phyloP scores from a whole-genome alignment of 2,888 invertebrate genomes.

The Plemyria rubiginata region DNA sequence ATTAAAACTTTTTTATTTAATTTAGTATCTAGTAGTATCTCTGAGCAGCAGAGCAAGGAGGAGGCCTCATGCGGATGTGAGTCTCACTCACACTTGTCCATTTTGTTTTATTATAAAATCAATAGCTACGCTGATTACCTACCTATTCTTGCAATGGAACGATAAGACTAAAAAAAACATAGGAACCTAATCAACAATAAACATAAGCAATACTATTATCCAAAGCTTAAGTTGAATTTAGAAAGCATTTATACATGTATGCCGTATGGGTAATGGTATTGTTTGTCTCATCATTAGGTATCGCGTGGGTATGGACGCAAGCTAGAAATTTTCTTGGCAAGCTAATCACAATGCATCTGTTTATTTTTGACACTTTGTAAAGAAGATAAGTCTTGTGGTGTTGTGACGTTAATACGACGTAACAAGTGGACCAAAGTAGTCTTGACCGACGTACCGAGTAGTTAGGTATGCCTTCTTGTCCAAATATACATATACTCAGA shows the following conservation, averaged over 20 bases:
- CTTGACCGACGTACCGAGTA: conserved; percentile 19
- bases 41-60: too few relatives aligned
- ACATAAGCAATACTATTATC: background rate
- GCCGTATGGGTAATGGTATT: background rate
- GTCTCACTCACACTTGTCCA: too few relatives aligned
- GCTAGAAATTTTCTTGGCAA: conserved; percentile 66
- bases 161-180: too few relatives aligned
- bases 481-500: background rate
- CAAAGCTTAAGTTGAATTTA: background rate
- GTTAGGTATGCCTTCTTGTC: background rate
- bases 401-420: conserved; percentile 44
- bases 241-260: too few relatives aligned
- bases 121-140: too few relatives aligned
- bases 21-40: too few relatives aligned
- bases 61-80: too few relatives aligned
- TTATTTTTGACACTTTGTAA: conserved; percentile 66
- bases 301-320: conserved; percentile 59
- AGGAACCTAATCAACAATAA: too few relatives aligned
- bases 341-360: conserved; percentile 51
- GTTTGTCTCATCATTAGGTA: conserved; percentile 2
- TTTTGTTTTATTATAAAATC: too few relatives aligned
- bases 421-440: conserved; percentile 4
- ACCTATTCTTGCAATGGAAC: too few relatives aligned
- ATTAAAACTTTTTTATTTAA: too few relatives aligned
- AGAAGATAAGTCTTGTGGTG: conserved; percentile 57